These are phyloP conservation scores for Orchestia grillus DNA, from an alignment of 1,140 invertebrate species.

Conservation along the genomic window DNA sequence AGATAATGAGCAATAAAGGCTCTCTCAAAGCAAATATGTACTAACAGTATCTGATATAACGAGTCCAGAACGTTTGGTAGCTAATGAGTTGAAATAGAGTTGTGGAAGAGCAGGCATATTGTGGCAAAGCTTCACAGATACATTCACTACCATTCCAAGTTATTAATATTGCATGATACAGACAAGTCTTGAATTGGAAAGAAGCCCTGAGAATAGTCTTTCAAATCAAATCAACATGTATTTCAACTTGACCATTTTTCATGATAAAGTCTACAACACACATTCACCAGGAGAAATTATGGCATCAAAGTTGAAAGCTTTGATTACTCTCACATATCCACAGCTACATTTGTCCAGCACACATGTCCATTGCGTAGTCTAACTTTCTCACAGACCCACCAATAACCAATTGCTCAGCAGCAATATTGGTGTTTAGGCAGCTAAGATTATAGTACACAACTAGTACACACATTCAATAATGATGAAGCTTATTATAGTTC, in stretches of 20 bases:
- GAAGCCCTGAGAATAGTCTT: background rate
- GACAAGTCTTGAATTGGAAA: background rate
- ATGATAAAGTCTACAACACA: background rate
- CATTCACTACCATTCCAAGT: background rate
- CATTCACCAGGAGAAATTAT: background rate
- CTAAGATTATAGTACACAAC: too few species aligned
- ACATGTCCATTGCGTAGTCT: too few species aligned
- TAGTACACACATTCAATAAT: too few species aligned
- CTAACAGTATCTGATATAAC: background rate
- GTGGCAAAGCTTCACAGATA: background rate
- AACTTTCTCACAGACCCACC: too few species aligned
- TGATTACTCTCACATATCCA: background rate
- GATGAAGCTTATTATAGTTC: too few species aligned
- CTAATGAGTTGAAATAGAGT: background rate
- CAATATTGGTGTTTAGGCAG: too few species aligned
- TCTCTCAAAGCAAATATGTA: background rate
- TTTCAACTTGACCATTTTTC: background rate
- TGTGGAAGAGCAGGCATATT: background rate
- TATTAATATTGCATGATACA: too few species aligned
- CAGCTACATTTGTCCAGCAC: too few species aligned
- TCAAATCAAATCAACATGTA: background rate
- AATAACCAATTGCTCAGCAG: too few species aligned
- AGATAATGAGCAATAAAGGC: background rate
- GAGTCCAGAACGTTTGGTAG: background rate
- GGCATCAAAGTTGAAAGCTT: background rate